These are phyloP conservation scores for Cosmorhoe ocellata DNA, from an alignment of 2,888 invertebrate genomes.

Conservation along the genomic window DNA sequence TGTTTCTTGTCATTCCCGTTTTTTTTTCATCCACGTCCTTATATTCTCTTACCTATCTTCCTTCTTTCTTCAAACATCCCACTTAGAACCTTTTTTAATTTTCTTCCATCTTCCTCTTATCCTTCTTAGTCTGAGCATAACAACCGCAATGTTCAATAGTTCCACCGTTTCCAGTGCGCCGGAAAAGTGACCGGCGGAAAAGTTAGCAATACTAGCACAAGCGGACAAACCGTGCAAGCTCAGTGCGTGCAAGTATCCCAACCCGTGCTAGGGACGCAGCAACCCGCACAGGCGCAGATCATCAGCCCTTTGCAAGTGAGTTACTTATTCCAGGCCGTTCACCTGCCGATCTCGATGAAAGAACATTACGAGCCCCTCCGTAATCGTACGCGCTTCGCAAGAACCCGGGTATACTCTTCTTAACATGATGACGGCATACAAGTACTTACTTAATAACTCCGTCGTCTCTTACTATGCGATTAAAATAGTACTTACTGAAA, in stretches of 20 bases:
- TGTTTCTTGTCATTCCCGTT: not conserved
- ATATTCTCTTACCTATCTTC: not conserved
- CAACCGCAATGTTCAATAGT: conserved; percentile 12
- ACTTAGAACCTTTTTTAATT: not conserved
- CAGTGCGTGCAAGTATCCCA: conserved; percentile 89
- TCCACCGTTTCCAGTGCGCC: conserved; percentile 54
- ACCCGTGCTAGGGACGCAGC: conserved; percentile 85
- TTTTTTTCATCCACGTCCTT: not conserved
- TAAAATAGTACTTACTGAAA: too few relatives aligned
- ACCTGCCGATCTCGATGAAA: too few relatives aligned
- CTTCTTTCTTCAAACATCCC: not conserved
- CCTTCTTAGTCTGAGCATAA: conserved; percentile 3
- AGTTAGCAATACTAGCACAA: conserved; percentile 46
- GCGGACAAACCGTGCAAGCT: conserved; percentile 76
- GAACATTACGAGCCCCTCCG: too few relatives aligned
- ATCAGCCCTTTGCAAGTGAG: conserved; percentile 86
- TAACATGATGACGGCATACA: too few relatives aligned
- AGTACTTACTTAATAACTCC: too few relatives aligned
- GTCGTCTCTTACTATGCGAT: too few relatives aligned
- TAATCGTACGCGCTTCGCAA: too few relatives aligned
- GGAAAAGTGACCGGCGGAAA: conserved; percentile 65
- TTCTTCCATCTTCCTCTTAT: conserved; percentile 4
- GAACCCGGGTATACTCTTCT: too few relatives aligned
- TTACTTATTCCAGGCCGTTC: conserved; percentile 27
- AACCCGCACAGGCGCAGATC: conserved; percentile 87